Evolutionary conservation across 2,797 vertebrate genomes (phyloP).

Genomic region (Masticophis lateralis): DNA sequence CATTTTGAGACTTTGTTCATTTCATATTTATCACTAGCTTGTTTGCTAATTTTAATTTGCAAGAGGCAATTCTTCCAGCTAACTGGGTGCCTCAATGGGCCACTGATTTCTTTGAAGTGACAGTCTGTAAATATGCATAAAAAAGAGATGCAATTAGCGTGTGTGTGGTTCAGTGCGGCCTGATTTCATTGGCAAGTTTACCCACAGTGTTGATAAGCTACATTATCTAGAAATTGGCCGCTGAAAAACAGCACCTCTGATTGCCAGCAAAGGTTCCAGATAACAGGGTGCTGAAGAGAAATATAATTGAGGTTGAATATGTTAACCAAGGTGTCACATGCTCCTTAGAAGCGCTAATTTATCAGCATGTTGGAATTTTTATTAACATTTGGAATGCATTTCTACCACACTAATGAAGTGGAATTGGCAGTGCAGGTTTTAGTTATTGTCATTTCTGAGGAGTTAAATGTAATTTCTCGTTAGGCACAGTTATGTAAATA

Average conservation of each 20-base stretch:
- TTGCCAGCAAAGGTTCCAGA: constrained; percentile 99
- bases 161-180: constrained; percentile 94
- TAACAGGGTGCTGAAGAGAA: constrained; percentile 99
- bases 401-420: constrained; percentile 83
- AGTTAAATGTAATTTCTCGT: constrained; percentile 84
- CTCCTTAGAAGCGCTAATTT: constrained; percentile 94
- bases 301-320: constrained; percentile 99
- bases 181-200: constrained; percentile 99
- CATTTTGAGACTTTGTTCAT: constrained; percentile 80
- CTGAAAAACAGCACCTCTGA: constrained; percentile 99
- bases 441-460: constrained; percentile 83
- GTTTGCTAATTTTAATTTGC: constrained; percentile 99
- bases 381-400: constrained; percentile 87
- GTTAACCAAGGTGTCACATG: constrained; percentile 99
- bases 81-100: constrained; percentile 94
- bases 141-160: constrained; percentile 98
- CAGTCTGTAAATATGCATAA: constrained; percentile 99
- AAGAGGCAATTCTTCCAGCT: constrained; percentile 91
- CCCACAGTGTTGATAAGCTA: constrained; percentile 98
- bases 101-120: constrained; percentile 99
- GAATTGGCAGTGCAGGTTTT: constrained; percentile 83
- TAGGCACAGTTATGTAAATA: constrained; percentile 83
- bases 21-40: constrained; percentile 96
- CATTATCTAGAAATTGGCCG: constrained; percentile 99
- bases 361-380: constrained; percentile 94